phyloP scores from a whole-genome alignment of 2,797 vertebrate genomes.

The Astyanax mexicanus region DNA sequence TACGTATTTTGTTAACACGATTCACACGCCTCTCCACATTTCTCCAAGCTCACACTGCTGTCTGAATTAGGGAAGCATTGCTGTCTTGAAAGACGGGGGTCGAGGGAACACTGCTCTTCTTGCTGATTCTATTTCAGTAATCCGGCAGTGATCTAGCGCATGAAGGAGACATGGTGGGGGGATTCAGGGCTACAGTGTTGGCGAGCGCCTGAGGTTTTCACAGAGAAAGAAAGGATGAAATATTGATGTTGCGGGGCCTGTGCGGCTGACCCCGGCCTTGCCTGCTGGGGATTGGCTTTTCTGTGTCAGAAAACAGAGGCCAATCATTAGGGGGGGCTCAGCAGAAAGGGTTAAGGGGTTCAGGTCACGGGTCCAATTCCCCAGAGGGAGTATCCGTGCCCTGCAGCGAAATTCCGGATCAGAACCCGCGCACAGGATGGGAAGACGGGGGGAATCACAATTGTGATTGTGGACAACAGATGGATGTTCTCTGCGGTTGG shows the following conservation, averaged over 20 bases:
- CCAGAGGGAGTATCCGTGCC: conserved; percentile 28
- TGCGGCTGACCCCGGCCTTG: conserved; percentile 53
- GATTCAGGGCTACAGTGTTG: conserved; percentile 19
- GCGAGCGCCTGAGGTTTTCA: conserved; percentile 47
- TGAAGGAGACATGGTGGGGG: conserved; percentile 33
- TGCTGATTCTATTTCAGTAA: conserved; percentile 29
- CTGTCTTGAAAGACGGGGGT: conserved; percentile 5
- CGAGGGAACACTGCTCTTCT: not conserved
- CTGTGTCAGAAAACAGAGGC: conserved; percentile 64
- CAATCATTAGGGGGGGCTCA: conserved; percentile 59
- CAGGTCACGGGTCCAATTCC: conserved; percentile 54
- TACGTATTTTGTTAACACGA: conserved; percentile 1
- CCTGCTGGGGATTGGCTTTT: conserved; percentile 62
- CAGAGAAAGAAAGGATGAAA: conserved; percentile 54
- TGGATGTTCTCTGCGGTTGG: not conserved
- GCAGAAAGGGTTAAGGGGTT: conserved; percentile 48
- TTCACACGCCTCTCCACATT: not conserved
- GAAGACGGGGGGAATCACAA: not conserved
- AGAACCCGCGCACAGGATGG: not conserved
- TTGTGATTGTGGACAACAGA: not conserved
- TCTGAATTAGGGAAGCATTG: not conserved
- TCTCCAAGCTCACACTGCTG: not conserved
- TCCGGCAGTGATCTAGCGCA: conserved; percentile 11
- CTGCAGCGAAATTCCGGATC: conserved; percentile 45
- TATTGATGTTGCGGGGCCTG: conserved; percentile 60